These are phyloP conservation scores for Protonemura montana DNA, from an alignment of 2,888 invertebrate species.

Conservation along the genomic window DNA sequence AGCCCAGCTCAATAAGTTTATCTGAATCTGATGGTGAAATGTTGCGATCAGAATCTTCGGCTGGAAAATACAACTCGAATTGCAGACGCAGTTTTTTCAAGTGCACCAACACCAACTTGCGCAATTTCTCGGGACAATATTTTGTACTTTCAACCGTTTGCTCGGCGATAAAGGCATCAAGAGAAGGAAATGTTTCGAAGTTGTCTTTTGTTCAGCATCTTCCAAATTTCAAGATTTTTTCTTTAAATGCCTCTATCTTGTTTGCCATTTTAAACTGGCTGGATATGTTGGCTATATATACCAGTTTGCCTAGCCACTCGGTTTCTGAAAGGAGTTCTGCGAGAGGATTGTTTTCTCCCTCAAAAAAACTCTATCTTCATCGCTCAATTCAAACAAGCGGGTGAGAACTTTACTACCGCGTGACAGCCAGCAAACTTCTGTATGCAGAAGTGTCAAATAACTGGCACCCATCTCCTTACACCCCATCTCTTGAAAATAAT, in stretches of 20 bases:
- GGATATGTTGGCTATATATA: conserved; percentile 10
- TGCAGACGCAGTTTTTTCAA: too few relatives aligned
- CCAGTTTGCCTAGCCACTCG: conserved; percentile 15
- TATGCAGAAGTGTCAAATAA: too few relatives aligned
- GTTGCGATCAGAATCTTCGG: too few relatives aligned
- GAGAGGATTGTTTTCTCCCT: conserved; percentile 36
- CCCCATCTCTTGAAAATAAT: conserved; percentile 51
- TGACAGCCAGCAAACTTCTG: too few relatives aligned
- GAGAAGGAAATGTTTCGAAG: not conserved
- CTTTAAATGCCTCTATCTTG: conserved; percentile 10
- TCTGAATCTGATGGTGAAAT: too few relatives aligned
- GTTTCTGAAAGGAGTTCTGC: not conserved
- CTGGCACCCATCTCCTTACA: conserved; percentile 51
- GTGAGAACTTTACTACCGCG: conserved; percentile 45
- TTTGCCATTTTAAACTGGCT: conserved; percentile 21
- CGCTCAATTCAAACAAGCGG: conserved; percentile 44
- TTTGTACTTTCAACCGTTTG: too few relatives aligned
- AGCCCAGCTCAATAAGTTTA: too few relatives aligned
- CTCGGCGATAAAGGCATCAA: not conserved
- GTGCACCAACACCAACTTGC: too few relatives aligned
- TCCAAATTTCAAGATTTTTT: not conserved
- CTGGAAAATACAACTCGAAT: too few relatives aligned
- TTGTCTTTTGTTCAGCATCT: not conserved
- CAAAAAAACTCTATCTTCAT: conserved; percentile 44
- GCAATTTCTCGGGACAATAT: too few relatives aligned